Evolutionary conservation across 2,888 invertebrate species (phyloP).

Genomic region (Cryptus armator): DNA sequence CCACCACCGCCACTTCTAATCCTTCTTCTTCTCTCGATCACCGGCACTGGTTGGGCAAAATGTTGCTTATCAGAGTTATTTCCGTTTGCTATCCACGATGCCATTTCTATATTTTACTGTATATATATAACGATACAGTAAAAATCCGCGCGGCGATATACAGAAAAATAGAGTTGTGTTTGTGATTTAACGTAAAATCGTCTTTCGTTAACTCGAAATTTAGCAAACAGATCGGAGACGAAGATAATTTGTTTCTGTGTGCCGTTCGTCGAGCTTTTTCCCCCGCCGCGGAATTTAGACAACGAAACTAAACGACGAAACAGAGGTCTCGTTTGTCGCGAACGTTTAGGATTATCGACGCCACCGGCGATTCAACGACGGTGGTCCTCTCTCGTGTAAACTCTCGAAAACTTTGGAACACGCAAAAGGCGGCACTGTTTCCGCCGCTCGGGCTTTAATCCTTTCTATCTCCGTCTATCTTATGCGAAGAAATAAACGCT

Average conservation of each 20-base stretch:
- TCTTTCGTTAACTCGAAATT: not conserved
- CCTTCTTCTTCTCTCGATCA: slow-evolving; percentile 63
- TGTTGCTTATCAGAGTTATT: slow-evolving; percentile 67
- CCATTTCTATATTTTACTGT: slow-evolving; percentile 41
- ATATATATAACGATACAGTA: too few species aligned
- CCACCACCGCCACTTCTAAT: slow-evolving; percentile 57
- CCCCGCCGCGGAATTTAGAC: not conserved
- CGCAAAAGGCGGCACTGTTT: slow-evolving; percentile 41
- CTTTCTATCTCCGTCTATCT: slow-evolving; percentile 31
- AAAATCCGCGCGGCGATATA: not conserved
- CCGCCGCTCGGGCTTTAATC: slow-evolving; percentile 18
- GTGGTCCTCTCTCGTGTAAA: slow-evolving; percentile 40
- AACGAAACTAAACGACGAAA: not conserved
- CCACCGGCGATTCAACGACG: slow-evolving; percentile 13
- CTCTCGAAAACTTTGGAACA: slow-evolving; percentile 38
- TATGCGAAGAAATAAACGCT: slow-evolving; percentile 54
- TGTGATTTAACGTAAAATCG: not conserved
- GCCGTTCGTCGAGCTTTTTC: not conserved
- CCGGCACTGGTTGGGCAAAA: slow-evolving; percentile 68
- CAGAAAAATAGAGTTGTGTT: not conserved
- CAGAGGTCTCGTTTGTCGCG: slow-evolving; percentile 5
- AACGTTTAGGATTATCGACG: not conserved
- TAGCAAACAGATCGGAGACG: not conserved
- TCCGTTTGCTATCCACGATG: slow-evolving; percentile 53
- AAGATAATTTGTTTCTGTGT: not conserved